Percentiles rank a stretch among this genome's conserved stretches.
These are phyloP conservation scores for Tiphia femorata DNA, from an alignment of 2,888 invertebrate genomes.

Conservation along the genomic window DNA sequence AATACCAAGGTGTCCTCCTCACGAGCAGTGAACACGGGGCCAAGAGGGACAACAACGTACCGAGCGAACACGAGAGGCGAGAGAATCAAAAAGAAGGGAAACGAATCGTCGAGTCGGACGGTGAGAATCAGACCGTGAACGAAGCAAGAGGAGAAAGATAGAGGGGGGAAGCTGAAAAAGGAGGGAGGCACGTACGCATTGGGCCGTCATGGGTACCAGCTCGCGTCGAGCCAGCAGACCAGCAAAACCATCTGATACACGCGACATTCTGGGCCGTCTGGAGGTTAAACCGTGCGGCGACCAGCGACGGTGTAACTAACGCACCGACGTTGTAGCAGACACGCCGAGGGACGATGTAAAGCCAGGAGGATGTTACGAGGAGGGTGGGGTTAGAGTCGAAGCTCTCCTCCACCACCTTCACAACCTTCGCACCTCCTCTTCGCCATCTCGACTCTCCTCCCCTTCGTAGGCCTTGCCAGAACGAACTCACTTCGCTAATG, in stretches of 20 bases:
- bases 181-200: conserved; percentile 16
- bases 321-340: not conserved
- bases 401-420: too few species aligned
- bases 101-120: conserved; percentile 25
- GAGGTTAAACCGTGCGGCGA: conserved; percentile 45
- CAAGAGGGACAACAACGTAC: too few species aligned
- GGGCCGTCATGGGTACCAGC: conserved; percentile 35
- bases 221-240: conserved; percentile 37
- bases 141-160: conserved; percentile 30
- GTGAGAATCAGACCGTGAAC: conserved; percentile 48
- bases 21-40: too few species aligned
- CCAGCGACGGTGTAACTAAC: conserved; percentile 24
- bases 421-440: too few species aligned
- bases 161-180: conserved; percentile 28
- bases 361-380: not conserved
- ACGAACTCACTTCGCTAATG: too few species aligned
- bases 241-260: conserved; percentile 43
- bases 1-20: too few species aligned
- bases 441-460: too few species aligned
- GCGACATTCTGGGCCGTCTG: conserved; percentile 36
- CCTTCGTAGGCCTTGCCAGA: too few species aligned
- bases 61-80: not conserved
- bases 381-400: not conserved
- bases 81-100: conserved; percentile 33
- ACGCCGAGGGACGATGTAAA: not conserved